phyloP scores from a whole-genome alignment of 2,888 invertebrate genomes.

The Cephus runcator region DNA sequence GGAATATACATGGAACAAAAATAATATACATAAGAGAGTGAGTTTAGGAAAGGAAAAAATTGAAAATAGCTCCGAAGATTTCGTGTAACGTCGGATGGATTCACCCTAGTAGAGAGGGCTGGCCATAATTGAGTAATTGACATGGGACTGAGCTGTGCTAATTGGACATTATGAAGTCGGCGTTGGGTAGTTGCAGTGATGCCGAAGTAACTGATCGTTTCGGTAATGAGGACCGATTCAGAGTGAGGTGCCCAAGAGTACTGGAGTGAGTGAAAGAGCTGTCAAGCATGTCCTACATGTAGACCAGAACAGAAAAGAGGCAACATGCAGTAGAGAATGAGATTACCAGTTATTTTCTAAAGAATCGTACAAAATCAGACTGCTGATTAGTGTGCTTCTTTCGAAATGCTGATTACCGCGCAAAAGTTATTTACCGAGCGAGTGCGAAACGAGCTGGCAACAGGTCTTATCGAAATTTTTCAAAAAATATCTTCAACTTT shows the following conservation, averaged over 20 bases:
- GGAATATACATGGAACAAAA: background rate
- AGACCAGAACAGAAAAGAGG: background rate
- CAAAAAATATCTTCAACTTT: background rate
- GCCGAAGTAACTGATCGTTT: background rate
- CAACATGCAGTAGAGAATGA: background rate
- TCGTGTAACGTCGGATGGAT: background rate
- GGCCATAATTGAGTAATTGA: conserved; percentile 1
- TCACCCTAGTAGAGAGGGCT: background rate
- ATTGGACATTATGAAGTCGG: background rate
- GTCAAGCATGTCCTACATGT: background rate
- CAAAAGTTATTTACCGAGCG: background rate
- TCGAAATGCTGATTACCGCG: background rate
- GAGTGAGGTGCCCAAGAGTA: background rate
- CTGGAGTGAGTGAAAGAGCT: background rate
- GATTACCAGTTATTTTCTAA: background rate
- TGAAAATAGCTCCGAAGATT: background rate
- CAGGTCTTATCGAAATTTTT: background rate
- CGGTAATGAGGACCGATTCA: background rate
- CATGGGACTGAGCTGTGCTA: background rate
- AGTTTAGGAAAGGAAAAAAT: background rate
- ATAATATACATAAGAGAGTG: background rate
- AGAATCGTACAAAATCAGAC: background rate
- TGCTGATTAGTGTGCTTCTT: background rate
- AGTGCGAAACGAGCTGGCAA: background rate
- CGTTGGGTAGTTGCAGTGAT: background rate